Conservation (phyloP, 2,797 vertebrate genomes). For the Diceros bicornis region DNA sequence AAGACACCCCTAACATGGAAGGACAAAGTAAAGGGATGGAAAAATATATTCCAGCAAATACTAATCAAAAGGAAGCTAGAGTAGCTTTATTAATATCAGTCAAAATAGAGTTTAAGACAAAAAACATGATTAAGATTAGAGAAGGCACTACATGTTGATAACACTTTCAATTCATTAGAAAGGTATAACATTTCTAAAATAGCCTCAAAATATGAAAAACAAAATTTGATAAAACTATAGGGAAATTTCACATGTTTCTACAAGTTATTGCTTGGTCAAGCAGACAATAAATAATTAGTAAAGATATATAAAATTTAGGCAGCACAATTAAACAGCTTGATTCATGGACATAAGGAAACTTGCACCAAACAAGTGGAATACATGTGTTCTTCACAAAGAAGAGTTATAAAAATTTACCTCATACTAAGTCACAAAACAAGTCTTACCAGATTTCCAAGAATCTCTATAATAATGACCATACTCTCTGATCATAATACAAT, state of each 20-base stretch:
- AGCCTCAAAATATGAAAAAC: constrained; percentile 46
- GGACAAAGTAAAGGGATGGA: constrained; percentile 2
- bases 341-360: not conserved
- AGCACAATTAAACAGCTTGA: constrained; percentile 24
- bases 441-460: constrained; percentile 73
- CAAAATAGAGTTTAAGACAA: constrained; percentile 34
- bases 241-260: constrained; percentile 34
- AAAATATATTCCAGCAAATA: constrained; percentile 55
- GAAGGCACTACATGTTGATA: constrained; percentile 5
- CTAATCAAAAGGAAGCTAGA: constrained; percentile 16
- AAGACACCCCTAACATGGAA: not conserved
- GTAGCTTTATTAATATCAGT: not conserved
- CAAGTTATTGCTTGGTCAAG: not conserved
- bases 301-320: constrained; percentile 22
- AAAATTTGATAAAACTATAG: constrained; percentile 53
- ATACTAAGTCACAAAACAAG: constrained; percentile 56
- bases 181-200: constrained; percentile 52
- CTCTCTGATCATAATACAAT: constrained; percentile 74
- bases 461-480: constrained; percentile 59
- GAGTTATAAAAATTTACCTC: constrained; percentile 62
- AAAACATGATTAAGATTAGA: not conserved
- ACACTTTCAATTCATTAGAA: constrained; percentile 6
- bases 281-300: constrained; percentile 39
- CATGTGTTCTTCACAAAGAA: constrained; percentile 23
- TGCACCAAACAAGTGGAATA: not conserved